Base-by-base conservation (phyloP, 1,140 invertebrate genomes). In the Bombyx mori region DNA sequence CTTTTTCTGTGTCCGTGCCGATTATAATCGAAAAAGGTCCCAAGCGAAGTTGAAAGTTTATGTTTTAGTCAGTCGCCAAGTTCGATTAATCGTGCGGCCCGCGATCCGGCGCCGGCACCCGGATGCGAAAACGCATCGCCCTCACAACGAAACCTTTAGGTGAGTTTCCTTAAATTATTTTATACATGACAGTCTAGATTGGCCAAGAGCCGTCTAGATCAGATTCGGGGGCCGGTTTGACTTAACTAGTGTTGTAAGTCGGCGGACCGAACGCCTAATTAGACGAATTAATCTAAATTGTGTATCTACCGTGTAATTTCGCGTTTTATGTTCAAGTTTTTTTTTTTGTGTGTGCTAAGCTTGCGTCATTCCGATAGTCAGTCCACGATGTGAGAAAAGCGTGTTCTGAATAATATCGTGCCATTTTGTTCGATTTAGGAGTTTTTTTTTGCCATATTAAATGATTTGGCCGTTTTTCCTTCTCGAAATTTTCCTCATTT, bases 31-130 rank as follows among this genome's bases (percentile, higher is more conserved):
- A 45, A 12, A 56, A 56, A 56, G 54, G 54, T 44, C 45, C 47
- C 47, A 56, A 56, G 54, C n/a, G 51, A 52, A 52, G 26, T 35
- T 35, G 26, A 35, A 22, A 26, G 35, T 56, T 56, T 42, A 42
- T 45, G 53, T 54, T 46, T 54, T 43, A 22, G 42, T 18, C 43
- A 18, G 6, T 44, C 52, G 58, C 63, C 57, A 61, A 60, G 57
- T 57, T 60, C 54, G 52, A 55, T 52, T 48, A 61, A 59, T 58
- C 60, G 60, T 66, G 60, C 59, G 63, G 63, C 57, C 35, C 12
- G 49, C 10, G 47, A 10, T 26, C 52, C 57, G 48, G 54, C 43
- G 43, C 26, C n/a, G 26, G 42, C 54, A 56, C 54, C 54, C 54
- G 54, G 54, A 56, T 56, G 42, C 46, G 54, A 18, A 8, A 12